Percentiles rank a stretch among this genome's conserved stretches.
Conservation (phyloP, 2,888 invertebrate genomes). For the Deladenus siricidicola region DNA sequence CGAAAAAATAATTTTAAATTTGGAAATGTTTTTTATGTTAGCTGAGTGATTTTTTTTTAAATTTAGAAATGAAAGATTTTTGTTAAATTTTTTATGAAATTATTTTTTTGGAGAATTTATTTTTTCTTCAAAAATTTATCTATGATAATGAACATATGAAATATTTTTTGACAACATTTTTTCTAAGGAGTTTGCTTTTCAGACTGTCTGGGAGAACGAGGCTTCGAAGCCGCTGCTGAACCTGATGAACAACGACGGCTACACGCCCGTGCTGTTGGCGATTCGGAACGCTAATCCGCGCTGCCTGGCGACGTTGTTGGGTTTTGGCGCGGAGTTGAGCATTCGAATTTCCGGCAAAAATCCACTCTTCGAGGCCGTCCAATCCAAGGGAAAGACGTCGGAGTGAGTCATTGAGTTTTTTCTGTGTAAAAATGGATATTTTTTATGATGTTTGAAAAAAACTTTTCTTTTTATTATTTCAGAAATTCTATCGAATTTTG, state of each 20-base stretch:
- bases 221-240: slow-evolving; percentile 68
- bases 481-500: slow-evolving; percentile 8
- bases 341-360: slow-evolving; percentile 38
- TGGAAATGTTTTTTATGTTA: no score
- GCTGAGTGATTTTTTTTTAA: no score
- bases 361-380: slow-evolving; percentile 43
- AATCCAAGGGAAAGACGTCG: slow-evolving; percentile 39
- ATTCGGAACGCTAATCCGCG: slow-evolving; percentile 68
- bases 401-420: slow-evolving; percentile 29
- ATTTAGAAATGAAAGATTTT: slow-evolving; percentile 1
- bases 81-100: background rate
- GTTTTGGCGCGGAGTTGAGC: slow-evolving; percentile 46
- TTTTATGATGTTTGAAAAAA: background rate
- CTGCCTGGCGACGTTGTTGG: slow-evolving; percentile 40
- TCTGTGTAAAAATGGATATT: background rate
- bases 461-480: slow-evolving; percentile 1
- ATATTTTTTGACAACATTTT: background rate
- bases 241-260: slow-evolving; percentile 79
- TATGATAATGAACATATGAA: no score
- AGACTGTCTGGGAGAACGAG: slow-evolving; percentile 37
- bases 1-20: no score
- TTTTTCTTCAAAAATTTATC: background rate
- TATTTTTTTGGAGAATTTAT: slow-evolving; percentile 4
- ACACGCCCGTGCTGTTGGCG: slow-evolving; percentile 89
- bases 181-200: no score